Percentiles rank a stretch among this genome's conserved stretches.
Evolutionary conservation across 35 echinoderm and acorn worm genomes (phyloP).

Genomic region (Heliocidaris erythrogramma): DNA sequence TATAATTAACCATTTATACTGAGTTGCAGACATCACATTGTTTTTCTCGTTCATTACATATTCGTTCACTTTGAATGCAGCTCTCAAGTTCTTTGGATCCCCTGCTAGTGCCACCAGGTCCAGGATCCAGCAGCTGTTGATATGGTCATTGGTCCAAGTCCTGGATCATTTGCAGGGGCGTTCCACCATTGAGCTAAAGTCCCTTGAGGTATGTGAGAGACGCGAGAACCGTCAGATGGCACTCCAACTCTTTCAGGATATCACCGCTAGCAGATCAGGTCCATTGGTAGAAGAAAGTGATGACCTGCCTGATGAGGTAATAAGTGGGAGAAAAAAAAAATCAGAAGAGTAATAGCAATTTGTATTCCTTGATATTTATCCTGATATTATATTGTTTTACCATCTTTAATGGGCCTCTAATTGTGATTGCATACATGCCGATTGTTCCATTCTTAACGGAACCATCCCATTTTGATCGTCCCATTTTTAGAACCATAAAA

Average conservation of each 20-base stretch:
- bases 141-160: neutral
- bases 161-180: neutral
- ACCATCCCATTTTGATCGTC: no score
- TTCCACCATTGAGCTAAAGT: constrained; percentile 6
- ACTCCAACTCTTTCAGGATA: neutral
- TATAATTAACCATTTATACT: neutral
- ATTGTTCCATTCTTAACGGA: no score
- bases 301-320: neutral
- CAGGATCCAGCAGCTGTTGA: neutral
- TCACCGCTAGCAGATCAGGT: neutral
- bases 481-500: no score
- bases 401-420: no score
- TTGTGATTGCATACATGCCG: no score
- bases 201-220: neutral
- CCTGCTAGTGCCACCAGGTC: neutral
- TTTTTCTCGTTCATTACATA: neutral
- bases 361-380: no score
- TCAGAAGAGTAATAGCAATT: neutral
- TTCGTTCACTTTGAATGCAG: neutral
- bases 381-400: no score
- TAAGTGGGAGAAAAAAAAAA: neutral
- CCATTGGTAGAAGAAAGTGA: neutral
- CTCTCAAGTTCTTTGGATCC: neutral
- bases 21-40: neutral
- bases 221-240: neutral